phyloP scores from a whole-genome alignment of 1,140 invertebrate species.

The Oreohelix idahoensis region DNA sequence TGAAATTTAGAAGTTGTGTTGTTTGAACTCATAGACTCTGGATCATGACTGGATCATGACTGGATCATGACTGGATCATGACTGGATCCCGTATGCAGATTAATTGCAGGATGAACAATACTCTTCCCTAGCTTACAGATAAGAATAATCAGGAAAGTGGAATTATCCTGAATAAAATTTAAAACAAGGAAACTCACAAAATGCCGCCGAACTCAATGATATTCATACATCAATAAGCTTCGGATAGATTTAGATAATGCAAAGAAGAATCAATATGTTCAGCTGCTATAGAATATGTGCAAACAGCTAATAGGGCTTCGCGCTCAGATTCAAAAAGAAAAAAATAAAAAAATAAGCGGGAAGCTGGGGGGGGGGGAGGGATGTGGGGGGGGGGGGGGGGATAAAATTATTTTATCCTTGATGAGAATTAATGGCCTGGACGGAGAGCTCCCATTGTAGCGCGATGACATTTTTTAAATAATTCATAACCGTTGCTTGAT shows the following conservation, averaged over 20 bases:
- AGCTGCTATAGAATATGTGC: background rate
- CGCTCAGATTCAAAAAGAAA: background rate
- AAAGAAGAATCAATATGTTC: background rate
- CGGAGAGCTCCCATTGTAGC: background rate
- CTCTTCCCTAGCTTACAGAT: background rate
- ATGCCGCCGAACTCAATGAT: background rate
- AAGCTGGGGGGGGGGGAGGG: too few species aligned
- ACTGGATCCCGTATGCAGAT: background rate
- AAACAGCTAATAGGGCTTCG: background rate
- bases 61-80: too few species aligned
- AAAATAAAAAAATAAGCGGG: background rate
- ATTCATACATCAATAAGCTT: background rate
- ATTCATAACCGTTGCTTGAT: background rate
- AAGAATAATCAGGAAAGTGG: background rate
- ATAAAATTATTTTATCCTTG: background rate
- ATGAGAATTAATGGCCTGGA: background rate
- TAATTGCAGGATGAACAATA: background rate
- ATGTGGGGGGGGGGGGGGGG: too few species aligned
- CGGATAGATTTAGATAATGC: background rate
- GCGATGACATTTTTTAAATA: constrained; percentile 1
- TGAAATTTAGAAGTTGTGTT: too few species aligned
- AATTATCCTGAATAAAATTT: background rate
- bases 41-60: too few species aligned
- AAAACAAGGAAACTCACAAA: background rate
- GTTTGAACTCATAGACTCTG: too few species aligned